Evolutionary conservation across 1,140 invertebrate genomes (phyloP), one percentile per base, ranked within the genome.

Genomic region (Heliothis subflexa): DNA sequence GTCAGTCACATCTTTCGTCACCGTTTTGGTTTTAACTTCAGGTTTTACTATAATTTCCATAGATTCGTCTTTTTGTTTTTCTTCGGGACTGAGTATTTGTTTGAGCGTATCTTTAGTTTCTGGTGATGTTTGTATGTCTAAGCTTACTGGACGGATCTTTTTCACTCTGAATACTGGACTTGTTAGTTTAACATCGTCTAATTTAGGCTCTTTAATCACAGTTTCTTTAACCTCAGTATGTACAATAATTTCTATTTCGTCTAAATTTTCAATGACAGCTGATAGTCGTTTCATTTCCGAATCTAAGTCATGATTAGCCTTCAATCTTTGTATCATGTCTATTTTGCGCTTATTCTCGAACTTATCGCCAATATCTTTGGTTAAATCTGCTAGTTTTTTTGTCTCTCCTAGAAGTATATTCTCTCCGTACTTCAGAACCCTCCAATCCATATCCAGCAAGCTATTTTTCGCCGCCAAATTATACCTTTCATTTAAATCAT

Each of bases 401-500:
- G 94, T 78, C 83, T 95, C 94, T 12, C 92, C 92, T 40, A 93
- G 78, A 7, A 95, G 88, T 59, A 95, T 95, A 81, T 90, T 94
- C 52, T 95, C 93, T 2, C 94, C 94, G 61, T 95, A 95, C 57
- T 93, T 95, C 0, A 95, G 75, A 1, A 95, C 93, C 13, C 93
- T 86, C 89, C 94, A 95, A 72, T 95, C 94, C 94, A 95, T 95
- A 81, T 95, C 89, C 12, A 91, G 83, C 3, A 94, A 72, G 57
- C 91, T 93, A 71, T 94, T 93, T 40, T 81, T 89, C 4, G 93
- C 87, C 0, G 90, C 91, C 2, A 91, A 52, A 77, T 94, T 93
- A 50, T 94, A 93, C 62, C 91, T 86, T 18, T 88, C 85, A 55
- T 93, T 93, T 0, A 91, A 74, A 21, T 86, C 85, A 21, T 94